Evolutionary conservation across 2,797 vertebrate species (phyloP), one percentile per base, ranked within the genome.

Genomic region (Enteromius treurensis): DNA sequence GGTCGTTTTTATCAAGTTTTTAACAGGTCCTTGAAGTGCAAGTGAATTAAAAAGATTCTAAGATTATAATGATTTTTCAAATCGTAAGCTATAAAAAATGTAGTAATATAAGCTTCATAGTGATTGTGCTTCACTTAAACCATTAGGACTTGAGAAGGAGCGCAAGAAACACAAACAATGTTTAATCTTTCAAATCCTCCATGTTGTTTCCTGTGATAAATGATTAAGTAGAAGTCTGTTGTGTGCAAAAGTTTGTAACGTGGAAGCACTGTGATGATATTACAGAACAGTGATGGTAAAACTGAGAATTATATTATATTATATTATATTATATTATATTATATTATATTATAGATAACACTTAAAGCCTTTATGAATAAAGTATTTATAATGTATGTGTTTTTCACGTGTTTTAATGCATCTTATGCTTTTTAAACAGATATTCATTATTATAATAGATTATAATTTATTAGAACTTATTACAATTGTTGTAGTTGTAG

Each of bases 31-130:
- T n/a, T 71, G 79, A 73, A 47, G 32, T 69, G 21, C 23, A 80
- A 26, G 29, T 64, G 23, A 73, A 69, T 62, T 14, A 23, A 81
- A 42, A 67, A 77, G 32, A 62, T 26, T 80, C 11, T 58, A 77
- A 21, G 53, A 70, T 15, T 74, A 6, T 49, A 34, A 65, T 55
- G 45, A 62, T 42, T 81, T 81, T 23, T 73, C 8, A 34, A 58
- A 37, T 51, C 6, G 4, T 23, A 7, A 84, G 55, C 55, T 55
- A 34, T 83, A 8, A 80, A 73, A 73, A 13, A 42, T 79, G 84
- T 80, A 42, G 40, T 67, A 76, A 89, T 82, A 62, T 77, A 64
- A 62, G 73, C 77, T 10, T 83, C 32, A 79, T 32, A 89, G 85
- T 88, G 51, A 68, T 82, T 83, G 87, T 84, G 77, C 21, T 42